phyloP scores from a whole-genome alignment of 1,140 invertebrate genomes.

The Papilio helenus region DNA sequence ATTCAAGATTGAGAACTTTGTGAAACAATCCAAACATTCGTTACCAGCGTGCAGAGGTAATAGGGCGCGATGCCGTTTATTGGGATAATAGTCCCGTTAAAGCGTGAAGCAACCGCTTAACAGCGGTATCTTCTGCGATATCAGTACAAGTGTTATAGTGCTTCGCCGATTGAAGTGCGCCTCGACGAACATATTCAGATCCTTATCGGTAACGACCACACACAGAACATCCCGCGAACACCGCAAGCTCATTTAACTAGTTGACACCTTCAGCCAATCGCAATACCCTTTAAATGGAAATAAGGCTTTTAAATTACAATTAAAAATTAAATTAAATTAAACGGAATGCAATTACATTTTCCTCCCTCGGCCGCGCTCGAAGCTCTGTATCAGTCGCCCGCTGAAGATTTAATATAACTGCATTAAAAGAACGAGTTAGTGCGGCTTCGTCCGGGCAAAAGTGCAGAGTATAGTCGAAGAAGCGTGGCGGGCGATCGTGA shows the following conservation, averaged over 20 bases:
- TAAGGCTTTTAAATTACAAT: slow-evolving; percentile 28
- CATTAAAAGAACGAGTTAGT: slow-evolving; percentile 61
- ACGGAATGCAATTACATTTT: slow-evolving; percentile 35
- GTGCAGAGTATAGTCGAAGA: slow-evolving; percentile 75
- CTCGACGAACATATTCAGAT: slow-evolving; percentile 63
- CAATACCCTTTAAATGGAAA: slow-evolving; percentile 52
- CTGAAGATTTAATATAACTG: slow-evolving; percentile 50
- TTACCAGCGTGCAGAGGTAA: slow-evolving; percentile 18
- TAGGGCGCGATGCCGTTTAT: slow-evolving; percentile 43
- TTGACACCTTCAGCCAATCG: slow-evolving; percentile 57
- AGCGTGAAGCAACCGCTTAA: slow-evolving; percentile 50
- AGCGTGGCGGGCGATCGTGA: slow-evolving; percentile 79
- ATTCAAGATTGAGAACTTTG: slow-evolving; percentile 29
- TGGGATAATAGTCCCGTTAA: slow-evolving; percentile 57
- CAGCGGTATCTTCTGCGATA: slow-evolving; percentile 53
- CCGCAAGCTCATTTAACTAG: slow-evolving; percentile 53
- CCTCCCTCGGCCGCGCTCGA: slow-evolving; percentile 25
- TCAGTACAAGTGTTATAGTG: slow-evolving; percentile 67
- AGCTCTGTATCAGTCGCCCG: slow-evolving; percentile 41
- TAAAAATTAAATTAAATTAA: slow-evolving; percentile 28
- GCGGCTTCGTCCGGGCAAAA: slow-evolving; percentile 69
- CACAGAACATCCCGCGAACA: slow-evolving; percentile 54
- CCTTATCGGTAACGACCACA: slow-evolving; percentile 64
- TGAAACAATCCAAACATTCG: slow-evolving; percentile 43
- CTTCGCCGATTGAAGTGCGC: slow-evolving; percentile 56